Conservation (phyloP, 2,888 invertebrate species). For the Tetrapedia diversipes region DNA sequence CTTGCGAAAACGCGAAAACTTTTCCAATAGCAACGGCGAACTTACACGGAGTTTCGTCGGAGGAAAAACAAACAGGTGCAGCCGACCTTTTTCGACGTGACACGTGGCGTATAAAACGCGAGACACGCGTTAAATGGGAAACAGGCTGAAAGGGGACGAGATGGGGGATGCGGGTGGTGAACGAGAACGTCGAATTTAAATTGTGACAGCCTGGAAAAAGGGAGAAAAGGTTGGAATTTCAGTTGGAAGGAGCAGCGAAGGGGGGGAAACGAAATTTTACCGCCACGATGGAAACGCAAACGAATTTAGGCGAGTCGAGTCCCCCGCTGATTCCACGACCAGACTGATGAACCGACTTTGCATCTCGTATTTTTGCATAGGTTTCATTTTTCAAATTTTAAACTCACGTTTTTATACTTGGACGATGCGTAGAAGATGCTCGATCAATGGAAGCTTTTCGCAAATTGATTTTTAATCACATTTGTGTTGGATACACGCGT, state of each 20-base stretch:
- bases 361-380: no score
- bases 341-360: no score
- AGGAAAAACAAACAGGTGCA: slow-evolving; percentile 43
- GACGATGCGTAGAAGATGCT: no score
- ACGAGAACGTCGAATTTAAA: slow-evolving; percentile 51
- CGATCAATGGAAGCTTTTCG: no score
- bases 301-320: slow-evolving; percentile 9
- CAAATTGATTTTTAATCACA: no score
- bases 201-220: slow-evolving; percentile 24
- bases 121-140: slow-evolving; percentile 16
- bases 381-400: no score
- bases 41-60: slow-evolving; percentile 22
- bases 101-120: slow-evolving; percentile 5
- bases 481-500: no score
- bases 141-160: background rate
- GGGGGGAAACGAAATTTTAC: background rate
- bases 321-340: slow-evolving; percentile 23
- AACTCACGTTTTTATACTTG: no score
- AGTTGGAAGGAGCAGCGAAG: background rate
- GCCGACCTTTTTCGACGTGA: slow-evolving; percentile 20
- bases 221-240: no score
- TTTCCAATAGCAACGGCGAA: slow-evolving; percentile 46
- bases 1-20: slow-evolving; percentile 37
- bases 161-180: background rate
- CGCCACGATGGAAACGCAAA: slow-evolving; percentile 7